Evolutionary conservation across 2,888 invertebrate genomes (phyloP).

Genomic region (Autographa pulchrina): DNA sequence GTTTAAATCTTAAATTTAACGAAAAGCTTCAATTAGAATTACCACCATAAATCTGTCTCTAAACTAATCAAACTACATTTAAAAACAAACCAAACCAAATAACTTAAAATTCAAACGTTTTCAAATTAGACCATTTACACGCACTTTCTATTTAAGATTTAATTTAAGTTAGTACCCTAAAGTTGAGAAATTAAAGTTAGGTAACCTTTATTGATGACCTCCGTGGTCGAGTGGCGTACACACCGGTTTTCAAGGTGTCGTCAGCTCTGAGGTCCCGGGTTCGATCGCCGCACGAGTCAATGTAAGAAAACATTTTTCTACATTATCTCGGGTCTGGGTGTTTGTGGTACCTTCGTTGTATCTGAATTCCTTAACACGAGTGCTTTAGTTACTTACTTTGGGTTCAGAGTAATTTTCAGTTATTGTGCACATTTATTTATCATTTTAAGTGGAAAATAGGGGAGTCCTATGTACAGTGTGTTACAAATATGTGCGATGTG

Average conservation of each 20-base stretch:
- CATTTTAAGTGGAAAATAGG: constrained; percentile 12
- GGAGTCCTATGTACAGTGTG: constrained; percentile 35
- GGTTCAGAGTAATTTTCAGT: too few species aligned
- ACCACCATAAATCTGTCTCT: background rate
- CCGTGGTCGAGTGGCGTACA: too few species aligned
- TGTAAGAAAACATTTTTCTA: too few species aligned
- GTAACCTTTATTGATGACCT: background rate
- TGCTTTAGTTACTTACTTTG: too few species aligned
- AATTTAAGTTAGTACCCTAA: background rate
- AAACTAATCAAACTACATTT: background rate
- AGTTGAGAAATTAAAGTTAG: background rate
- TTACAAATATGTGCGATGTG: constrained; percentile 40
- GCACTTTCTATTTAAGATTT: background rate
- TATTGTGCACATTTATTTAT: too few species aligned
- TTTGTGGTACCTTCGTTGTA: too few species aligned
- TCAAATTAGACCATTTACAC: constrained; percentile 5
- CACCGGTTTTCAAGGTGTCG: too few species aligned
- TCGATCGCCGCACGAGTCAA: too few species aligned
- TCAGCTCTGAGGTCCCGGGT: too few species aligned
- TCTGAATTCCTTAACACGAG: too few species aligned
- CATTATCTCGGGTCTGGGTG: too few species aligned
- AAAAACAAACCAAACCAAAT: background rate
- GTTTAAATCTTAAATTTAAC: too few species aligned
- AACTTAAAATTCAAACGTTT: background rate
- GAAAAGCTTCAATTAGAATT: background rate